These are phyloP conservation scores for Anoplolepis gracilipes DNA, from an alignment of 1,140 invertebrate species.

Conservation along the genomic window DNA sequence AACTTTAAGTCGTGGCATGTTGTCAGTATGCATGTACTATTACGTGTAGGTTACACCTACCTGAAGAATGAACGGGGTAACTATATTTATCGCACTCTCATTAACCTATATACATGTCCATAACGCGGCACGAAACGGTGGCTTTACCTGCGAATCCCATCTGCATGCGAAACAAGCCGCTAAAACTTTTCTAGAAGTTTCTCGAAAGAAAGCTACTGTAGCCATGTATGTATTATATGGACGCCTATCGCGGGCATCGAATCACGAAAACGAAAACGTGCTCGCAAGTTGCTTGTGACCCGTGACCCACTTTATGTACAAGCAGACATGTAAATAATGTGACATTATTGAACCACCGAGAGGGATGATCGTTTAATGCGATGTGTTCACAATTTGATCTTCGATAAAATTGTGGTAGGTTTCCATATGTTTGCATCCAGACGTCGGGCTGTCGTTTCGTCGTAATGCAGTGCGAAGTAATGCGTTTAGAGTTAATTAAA, in stretches of 20 bases:
- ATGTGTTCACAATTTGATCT: background rate
- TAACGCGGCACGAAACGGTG: background rate
- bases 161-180: background rate
- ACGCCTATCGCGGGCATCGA: background rate
- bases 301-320: constrained; percentile 11
- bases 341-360: constrained; percentile 26
- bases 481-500: constrained; percentile 15
- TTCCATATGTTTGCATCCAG: background rate
- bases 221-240: background rate
- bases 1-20: constrained; percentile 32
- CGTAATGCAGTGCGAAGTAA: constrained; percentile 1
- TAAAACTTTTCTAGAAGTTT: constrained; percentile 2
- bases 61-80: background rate
- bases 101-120: constrained; percentile 25
- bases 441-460: background rate
- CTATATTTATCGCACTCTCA: constrained; percentile 24
- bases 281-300: background rate
- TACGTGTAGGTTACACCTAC: constrained; percentile 24
- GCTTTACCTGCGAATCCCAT: constrained; percentile 6
- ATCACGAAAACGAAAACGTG: constrained; percentile 17
- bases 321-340: constrained; percentile 20
- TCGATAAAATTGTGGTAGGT: constrained; percentile 23
- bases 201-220: background rate
- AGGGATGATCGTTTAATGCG: background rate
- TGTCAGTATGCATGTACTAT: constrained; percentile 11